Conservation (phyloP, 2,888 invertebrate genomes). For the Caradrina clavipalpis region DNA sequence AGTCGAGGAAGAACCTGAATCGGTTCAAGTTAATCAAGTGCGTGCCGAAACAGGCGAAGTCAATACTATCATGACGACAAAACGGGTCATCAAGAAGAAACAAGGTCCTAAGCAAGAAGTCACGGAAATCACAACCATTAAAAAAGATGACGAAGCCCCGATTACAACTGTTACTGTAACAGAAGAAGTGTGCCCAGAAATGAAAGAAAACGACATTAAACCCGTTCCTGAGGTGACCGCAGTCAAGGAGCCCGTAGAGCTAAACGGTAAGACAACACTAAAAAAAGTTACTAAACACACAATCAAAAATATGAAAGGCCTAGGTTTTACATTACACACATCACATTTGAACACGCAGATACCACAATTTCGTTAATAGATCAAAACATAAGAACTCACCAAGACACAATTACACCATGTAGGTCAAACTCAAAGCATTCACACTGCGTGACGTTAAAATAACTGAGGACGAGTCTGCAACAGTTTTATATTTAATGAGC, state of each 20-base stretch:
- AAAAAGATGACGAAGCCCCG: constrained; percentile 22
- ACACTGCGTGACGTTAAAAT: too few species aligned
- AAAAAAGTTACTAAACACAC: constrained; percentile 62
- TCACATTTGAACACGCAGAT: too few species aligned
- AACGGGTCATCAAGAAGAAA: constrained; percentile 64
- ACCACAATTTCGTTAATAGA: too few species aligned
- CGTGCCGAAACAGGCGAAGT: constrained; percentile 57
- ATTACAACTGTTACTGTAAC: too few species aligned
- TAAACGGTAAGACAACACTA: constrained; percentile 51
- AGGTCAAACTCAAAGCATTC: too few species aligned
- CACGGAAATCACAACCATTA: constrained; percentile 20
- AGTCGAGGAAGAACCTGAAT: constrained; percentile 25
- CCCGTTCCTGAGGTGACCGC: constrained; percentile 11
- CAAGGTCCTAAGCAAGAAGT: constrained; percentile 18
- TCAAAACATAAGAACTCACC: too few species aligned
- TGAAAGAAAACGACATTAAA: background rate
- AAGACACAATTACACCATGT: too few species aligned
- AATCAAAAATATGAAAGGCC: constrained; percentile 73
- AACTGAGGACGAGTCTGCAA: too few species aligned
- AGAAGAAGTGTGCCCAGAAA: background rate
- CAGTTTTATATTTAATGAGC: too few species aligned
- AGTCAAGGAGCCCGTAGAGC: constrained; percentile 13
- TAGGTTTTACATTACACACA: constrained; percentile 57
- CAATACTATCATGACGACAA: constrained; percentile 43
- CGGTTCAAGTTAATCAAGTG: constrained; percentile 60